These are phyloP conservation scores for Pangasius sanitwongsei DNA, from an alignment of 2,797 vertebrate genomes.

Conservation along the genomic window DNA sequence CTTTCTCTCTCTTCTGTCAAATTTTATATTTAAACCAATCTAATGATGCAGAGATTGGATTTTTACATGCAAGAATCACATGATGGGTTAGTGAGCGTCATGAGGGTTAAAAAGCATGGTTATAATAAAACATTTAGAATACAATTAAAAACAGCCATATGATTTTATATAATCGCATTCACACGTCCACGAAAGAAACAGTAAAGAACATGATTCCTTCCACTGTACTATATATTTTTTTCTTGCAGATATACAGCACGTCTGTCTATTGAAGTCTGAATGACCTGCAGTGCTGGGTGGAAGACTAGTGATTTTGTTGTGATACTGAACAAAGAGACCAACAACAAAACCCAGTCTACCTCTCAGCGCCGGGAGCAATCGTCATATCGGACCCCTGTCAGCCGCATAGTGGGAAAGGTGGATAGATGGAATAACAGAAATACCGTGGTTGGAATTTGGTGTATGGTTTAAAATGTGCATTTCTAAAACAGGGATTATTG, in stretches of 20 bases:
- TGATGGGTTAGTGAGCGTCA: neutral
- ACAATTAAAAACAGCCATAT: neutral
- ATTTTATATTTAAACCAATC: neutral
- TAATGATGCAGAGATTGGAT: neutral
- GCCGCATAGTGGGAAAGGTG: neutral
- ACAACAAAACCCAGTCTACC: slow-evolving; percentile 88
- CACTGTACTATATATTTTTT: neutral
- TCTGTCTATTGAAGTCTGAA: slow-evolving; percentile 10
- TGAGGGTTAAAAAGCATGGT: neutral
- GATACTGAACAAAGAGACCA: slow-evolving; percentile 75
- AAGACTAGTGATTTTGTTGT: slow-evolving; percentile 94
- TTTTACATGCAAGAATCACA: neutral
- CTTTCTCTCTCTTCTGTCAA: neutral
- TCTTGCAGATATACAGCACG: slow-evolving; percentile 9
- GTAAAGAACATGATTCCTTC: neutral
- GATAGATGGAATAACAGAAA: neutral
- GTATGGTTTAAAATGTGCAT: neutral
- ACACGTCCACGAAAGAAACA: neutral
- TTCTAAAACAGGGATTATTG: neutral
- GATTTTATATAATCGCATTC: neutral
- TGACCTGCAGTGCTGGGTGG: slow-evolving; percentile 73
- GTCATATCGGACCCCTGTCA: neutral
- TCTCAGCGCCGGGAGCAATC: slow-evolving; percentile 62
- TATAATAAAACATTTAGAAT: neutral
- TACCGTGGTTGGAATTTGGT: neutral